phyloP scores from a whole-genome alignment of 2,888 invertebrate genomes.

The Petrolisthes cinctipes region DNA sequence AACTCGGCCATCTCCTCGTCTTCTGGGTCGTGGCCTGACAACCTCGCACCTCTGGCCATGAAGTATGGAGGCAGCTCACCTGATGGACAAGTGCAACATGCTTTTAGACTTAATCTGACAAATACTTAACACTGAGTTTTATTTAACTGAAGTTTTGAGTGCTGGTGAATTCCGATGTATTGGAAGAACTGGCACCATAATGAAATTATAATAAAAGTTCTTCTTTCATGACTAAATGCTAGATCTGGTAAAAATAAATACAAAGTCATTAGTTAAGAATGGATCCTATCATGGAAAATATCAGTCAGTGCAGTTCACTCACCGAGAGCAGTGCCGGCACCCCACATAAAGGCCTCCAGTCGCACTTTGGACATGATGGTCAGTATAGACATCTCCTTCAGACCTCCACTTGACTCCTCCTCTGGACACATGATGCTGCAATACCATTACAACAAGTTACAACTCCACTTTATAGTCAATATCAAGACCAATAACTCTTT shows the following conservation, averaged over 20 bases:
- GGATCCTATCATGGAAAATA: too few relatives aligned
- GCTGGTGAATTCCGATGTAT: too few relatives aligned
- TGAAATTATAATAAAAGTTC: too few relatives aligned
- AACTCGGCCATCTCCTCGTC: conserved; percentile 83
- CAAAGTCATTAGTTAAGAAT: too few relatives aligned
- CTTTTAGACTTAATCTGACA: background rate
- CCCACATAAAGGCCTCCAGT: conserved; percentile 98
- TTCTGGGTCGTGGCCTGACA: conserved; percentile 72
- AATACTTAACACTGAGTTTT: background rate
- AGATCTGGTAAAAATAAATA: too few relatives aligned
- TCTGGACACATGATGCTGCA: conserved; percentile 88
- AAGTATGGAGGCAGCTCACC: conserved; percentile 97
- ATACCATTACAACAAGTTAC: background rate
- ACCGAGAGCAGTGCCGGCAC: conserved; percentile 96
- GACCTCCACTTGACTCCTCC: conserved; percentile 75
- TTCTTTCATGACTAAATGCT: too few relatives aligned
- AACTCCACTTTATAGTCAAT: background rate
- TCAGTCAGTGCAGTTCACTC: conserved; percentile 8
- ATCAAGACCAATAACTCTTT: too few relatives aligned
- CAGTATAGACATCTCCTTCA: conserved; percentile 81
- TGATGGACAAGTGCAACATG: conserved; percentile 10
- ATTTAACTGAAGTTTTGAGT: too few relatives aligned
- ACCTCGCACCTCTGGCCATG: conserved; percentile 91
- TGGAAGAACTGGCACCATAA: too few relatives aligned
- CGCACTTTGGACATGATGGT: conserved; percentile 92